Evolutionary conservation across 2,797 vertebrate genomes (phyloP).

Genomic region (Eulemur albifrons): DNA sequence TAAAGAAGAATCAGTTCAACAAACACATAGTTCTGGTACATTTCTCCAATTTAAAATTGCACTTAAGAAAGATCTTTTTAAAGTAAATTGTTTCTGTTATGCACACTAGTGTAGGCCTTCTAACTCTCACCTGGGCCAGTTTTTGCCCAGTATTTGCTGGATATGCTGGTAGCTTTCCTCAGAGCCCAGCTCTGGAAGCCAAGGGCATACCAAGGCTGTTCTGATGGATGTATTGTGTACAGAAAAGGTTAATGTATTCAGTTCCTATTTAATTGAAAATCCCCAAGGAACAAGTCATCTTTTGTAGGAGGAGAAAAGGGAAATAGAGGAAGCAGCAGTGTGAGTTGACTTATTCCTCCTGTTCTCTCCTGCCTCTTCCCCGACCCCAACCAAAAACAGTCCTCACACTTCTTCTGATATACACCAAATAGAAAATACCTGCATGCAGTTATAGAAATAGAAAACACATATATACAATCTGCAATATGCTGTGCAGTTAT

Average conservation of each 20-base stretch:
- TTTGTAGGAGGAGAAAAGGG: conserved; percentile 20
- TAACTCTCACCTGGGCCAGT: background rate
- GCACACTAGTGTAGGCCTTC: background rate
- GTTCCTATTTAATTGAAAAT: conserved; percentile 52
- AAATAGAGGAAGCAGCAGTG: conserved; percentile 15
- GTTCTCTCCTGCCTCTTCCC: background rate
- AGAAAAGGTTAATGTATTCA: conserved; percentile 70
- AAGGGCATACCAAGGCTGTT: background rate
- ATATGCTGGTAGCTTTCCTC: background rate
- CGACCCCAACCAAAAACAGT: background rate
- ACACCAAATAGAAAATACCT: background rate
- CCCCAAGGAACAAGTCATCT: background rate
- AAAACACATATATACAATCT: background rate
- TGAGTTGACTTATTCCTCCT: background rate
- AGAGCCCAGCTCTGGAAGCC: background rate
- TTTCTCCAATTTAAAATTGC: background rate
- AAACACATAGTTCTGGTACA: background rate
- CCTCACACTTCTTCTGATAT: background rate
- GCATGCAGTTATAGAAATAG: background rate
- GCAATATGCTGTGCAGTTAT: background rate
- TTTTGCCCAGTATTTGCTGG: background rate
- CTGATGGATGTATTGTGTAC: conserved; percentile 14
- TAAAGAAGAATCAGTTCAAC: background rate
- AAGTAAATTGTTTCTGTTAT: background rate
- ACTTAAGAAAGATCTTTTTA: background rate